Base-by-base conservation (phyloP, 1,140 invertebrate species). In the Acromyrmex charruanus region DNA sequence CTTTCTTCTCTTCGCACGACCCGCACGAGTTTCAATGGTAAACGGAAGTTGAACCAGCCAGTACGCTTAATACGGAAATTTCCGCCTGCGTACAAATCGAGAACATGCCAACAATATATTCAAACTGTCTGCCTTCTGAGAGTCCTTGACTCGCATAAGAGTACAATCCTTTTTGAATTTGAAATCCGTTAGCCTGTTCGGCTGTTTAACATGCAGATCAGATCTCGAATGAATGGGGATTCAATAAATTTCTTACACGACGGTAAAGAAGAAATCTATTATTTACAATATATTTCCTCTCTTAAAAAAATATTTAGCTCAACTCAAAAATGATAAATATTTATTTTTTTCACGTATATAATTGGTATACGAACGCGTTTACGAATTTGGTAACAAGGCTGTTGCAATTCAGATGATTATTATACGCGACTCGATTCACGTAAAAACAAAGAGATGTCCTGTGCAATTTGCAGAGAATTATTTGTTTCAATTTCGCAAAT, bases 1-100 rank as follows among this genome's bases (percentile, higher is more conserved):
- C 77, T 81, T 87, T 82, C 55, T 85, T 65, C 72, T 65, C 59
- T 66, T 58, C 68, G 72, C 75, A 35, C 74, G 65, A 53, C 68
- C 66, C 58, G 88, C 63, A 81, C 49, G 88, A 88, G 87, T 77
- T 82, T 88, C 81, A 65, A 89, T 88, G 71, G 63, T 72, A 88
- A 65, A 72, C 79, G 35, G 72, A 85, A 79, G 75, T 77, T 79
- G 74, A 77, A 85, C 31, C 82, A 74, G 35, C 31, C 74, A 59
- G 59, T 55, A 80, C 61, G 72, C 63, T 86, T 86, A 86, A 81
- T 86, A 68, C 85, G 85, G 44, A 87, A 89, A 89, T 89, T 89
- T 89, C 71, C 63, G 77, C 69, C 77, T 53, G 75, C 44, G 77
- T 89, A 81, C 65, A 59, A 89, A 82, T 89, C 69, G 59, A 77